Conservation (phyloP, 2,797 vertebrate species). For the Pangasius mekongensis region DNA sequence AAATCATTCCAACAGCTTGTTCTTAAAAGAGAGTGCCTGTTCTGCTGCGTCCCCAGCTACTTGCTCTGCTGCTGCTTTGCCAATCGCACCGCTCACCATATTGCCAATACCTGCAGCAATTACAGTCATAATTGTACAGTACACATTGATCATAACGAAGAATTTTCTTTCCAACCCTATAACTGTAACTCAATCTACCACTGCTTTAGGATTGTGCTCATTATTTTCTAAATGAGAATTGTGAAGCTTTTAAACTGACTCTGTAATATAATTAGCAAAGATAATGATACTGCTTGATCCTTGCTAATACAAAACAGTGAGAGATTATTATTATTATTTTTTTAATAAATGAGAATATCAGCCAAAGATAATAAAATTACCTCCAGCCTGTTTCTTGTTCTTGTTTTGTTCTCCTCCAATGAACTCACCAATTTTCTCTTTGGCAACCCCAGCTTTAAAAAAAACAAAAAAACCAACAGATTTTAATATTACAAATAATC, state of each 20-base stretch:
- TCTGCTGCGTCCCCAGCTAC: constrained; percentile 44
- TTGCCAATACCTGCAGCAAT: constrained; percentile 32
- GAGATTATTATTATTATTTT: neutral
- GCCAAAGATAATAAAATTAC: constrained; percentile 32
- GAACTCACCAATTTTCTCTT: constrained; percentile 33
- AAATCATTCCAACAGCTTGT: constrained; percentile 37
- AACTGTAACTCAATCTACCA: neutral
- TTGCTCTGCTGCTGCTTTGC: constrained; percentile 42
- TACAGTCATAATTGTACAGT: neutral
- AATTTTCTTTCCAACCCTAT: neutral
- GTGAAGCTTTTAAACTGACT: neutral
- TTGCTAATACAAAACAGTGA: neutral
- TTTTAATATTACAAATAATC: neutral
- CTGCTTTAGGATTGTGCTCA: neutral
- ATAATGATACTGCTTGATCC: neutral
- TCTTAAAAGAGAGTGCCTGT: constrained; percentile 20
- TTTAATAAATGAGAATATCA: neutral
- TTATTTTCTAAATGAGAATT: neutral
- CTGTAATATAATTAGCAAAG: too few species aligned
- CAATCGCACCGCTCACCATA: neutral
- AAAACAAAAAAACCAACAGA: neutral
- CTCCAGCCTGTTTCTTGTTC: constrained; percentile 25
- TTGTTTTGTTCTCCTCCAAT: constrained; percentile 28
- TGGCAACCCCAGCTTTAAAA: constrained; percentile 52
- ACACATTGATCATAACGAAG: neutral